Evolutionary conservation across 1,140 invertebrate genomes (phyloP).

Genomic region (Oryctes rhinoceros): DNA sequence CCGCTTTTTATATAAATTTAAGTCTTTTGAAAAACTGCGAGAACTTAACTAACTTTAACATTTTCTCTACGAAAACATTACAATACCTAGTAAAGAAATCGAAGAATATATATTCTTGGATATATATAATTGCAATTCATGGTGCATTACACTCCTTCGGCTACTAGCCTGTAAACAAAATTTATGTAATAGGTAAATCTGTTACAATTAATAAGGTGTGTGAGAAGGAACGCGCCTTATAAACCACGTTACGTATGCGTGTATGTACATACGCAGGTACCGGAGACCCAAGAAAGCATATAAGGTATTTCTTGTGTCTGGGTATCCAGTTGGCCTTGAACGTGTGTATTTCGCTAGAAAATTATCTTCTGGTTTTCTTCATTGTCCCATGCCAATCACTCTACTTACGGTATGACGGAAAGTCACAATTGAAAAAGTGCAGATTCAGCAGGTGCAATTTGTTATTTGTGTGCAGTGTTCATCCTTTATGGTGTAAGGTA

Average conservation of each 20-base stretch:
- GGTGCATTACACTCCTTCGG: too few species aligned
- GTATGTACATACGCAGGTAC: conserved; percentile 29
- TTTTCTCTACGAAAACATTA: too few species aligned
- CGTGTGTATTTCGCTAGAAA: conserved; percentile 21
- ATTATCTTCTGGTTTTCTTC: conserved; percentile 34
- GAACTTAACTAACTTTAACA: too few species aligned
- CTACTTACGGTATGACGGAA: conserved; percentile 16
- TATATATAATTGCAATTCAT: too few species aligned
- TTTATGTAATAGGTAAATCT: too few species aligned
- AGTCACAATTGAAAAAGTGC: background rate
- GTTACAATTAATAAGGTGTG: background rate
- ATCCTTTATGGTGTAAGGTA: conserved; percentile 10
- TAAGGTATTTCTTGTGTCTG: conserved; percentile 26
- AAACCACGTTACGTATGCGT: background rate
- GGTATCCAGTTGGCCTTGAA: conserved; percentile 29
- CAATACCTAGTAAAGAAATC: too few species aligned
- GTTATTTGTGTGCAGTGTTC: conserved; percentile 20
- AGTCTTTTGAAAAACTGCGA: too few species aligned
- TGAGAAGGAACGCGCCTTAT: background rate
- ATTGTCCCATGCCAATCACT: conserved; percentile 26
- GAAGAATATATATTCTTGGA: too few species aligned
- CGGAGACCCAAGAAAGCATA: background rate
- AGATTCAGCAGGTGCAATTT: conserved; percentile 12
- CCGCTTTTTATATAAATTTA: too few species aligned
- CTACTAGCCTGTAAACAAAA: too few species aligned